phyloP scores from a whole-genome alignment of 1,140 invertebrate species.

The Achatina immaculata region DNA sequence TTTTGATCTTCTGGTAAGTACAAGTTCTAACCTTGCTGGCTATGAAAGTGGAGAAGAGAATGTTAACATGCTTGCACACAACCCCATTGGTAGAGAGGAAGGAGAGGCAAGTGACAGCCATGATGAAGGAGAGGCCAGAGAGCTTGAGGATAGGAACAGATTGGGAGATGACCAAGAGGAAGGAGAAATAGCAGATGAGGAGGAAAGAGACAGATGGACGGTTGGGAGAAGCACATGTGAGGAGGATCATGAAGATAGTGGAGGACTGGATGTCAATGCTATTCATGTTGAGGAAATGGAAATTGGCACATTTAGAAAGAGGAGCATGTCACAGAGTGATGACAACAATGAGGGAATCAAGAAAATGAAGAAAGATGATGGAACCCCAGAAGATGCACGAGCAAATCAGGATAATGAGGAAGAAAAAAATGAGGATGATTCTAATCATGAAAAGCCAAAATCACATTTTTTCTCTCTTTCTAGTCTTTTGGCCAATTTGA shows the following conservation, averaged over 20 bases:
- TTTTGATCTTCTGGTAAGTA: not conserved
- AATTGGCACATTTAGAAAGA: slow-evolving; percentile 20
- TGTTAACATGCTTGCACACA: not conserved
- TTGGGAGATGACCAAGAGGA: slow-evolving; percentile 22
- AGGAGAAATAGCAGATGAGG: slow-evolving; percentile 32
- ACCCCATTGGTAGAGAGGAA: slow-evolving; percentile 26
- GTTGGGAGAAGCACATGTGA: not conserved
- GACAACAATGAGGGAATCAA: slow-evolving; percentile 8
- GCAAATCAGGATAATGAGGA: not conserved
- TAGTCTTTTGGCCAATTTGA: not conserved
- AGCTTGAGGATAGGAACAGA: not conserved
- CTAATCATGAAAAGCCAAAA: not conserved
- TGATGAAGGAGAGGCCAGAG: not conserved
- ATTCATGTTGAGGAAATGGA: slow-evolving; percentile 25
- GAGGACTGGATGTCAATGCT: slow-evolving; percentile 14
- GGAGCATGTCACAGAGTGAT: slow-evolving; percentile 4
- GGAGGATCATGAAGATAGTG: slow-evolving; percentile 7
- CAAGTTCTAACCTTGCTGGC: not conserved
- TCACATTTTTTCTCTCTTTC: not conserved
- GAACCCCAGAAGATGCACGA: not conserved
- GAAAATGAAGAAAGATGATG: slow-evolving; percentile 10
- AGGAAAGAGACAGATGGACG: slow-evolving; percentile 13
- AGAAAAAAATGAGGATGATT: slow-evolving; percentile 20
- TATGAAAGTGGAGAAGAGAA: slow-evolving; percentile 24
- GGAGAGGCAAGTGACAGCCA: slow-evolving; percentile 29